Conservation (phyloP, 2,888 invertebrate species). For the Coelopa pilipes region DNA sequence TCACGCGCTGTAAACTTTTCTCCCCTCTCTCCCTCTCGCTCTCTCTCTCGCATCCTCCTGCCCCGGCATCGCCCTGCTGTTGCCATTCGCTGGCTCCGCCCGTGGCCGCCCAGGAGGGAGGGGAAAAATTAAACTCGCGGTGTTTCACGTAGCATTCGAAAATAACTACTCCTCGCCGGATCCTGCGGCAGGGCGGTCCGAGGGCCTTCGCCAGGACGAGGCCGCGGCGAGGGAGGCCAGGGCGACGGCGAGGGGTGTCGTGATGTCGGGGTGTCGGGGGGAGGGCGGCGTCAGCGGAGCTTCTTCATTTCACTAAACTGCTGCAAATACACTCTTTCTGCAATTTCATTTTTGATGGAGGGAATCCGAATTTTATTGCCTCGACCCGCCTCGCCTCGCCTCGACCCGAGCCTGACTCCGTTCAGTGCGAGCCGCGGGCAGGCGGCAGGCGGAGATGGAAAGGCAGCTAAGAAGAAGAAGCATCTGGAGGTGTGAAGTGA, state of each 20-base stretch:
- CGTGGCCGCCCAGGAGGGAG: neutral
- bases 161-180: constrained; percentile 23
- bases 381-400: constrained; percentile 9
- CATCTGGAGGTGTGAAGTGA: no score
- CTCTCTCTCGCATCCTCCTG: neutral
- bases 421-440: no score
- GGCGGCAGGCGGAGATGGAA: neutral
- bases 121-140: constrained; percentile 22
- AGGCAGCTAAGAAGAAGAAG: no score
- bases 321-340: constrained; percentile 17
- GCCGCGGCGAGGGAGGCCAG: no score
- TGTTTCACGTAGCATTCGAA: constrained; percentile 25
- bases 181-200: neutral
- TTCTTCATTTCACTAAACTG: constrained; percentile 25
- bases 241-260: neutral
- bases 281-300: constrained; percentile 9
- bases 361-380: constrained; percentile 30
- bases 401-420: neutral
- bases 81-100: neutral
- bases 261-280: neutral
- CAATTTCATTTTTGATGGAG: constrained; percentile 19
- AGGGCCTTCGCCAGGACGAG: neutral
- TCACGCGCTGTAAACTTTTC: constrained; percentile 50
- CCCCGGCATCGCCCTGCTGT: no score
- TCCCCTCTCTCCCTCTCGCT: neutral